These are phyloP conservation scores for Doryteuthis pealeii DNA, from an alignment of 1,140 invertebrate species.

Conservation along the genomic window DNA sequence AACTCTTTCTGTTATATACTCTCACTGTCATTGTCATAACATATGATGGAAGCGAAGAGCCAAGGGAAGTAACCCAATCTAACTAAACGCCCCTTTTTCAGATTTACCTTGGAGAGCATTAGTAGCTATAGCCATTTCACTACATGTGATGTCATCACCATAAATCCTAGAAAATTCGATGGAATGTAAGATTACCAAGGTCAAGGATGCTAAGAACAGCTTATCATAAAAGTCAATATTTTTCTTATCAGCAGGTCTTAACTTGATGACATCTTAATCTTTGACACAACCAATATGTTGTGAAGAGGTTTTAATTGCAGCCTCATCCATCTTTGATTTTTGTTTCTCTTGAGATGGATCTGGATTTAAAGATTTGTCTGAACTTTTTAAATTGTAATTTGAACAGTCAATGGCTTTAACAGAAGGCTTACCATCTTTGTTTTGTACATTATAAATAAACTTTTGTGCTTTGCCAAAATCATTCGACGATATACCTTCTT, in stretches of 20 bases:
- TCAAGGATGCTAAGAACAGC: slow-evolving; percentile 89
- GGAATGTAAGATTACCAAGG: slow-evolving; percentile 94
- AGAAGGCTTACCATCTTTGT: no score
- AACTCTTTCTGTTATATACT: no score
- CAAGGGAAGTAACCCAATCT: no score
- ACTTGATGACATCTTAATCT: slow-evolving; percentile 40
- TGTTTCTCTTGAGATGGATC: not conserved
- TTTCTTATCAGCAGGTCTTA: slow-evolving; percentile 43
- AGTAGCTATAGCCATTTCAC: slow-evolving; percentile 93
- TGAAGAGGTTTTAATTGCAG: not conserved
- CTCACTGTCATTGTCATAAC: no score
- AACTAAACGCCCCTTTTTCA: slow-evolving; percentile 98
- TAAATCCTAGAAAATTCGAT: slow-evolving; percentile 92
- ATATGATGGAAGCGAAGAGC: no score
- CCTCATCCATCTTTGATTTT: not conserved
- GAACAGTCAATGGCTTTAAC: not conserved
- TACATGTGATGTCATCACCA: slow-evolving; percentile 96
- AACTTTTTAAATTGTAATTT: no score
- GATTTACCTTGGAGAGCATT: slow-evolving; percentile 84
- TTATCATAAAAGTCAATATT: slow-evolving; percentile 83
- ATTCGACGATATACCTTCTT: no score
- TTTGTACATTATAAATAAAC: not conserved
- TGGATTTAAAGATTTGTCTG: no score
- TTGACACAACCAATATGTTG: slow-evolving; percentile 29
- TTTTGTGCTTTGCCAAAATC: slow-evolving; percentile 69